Percentiles rank a stretch among this genome's conserved stretches.
Conservation (phyloP, 1,140 invertebrate species). For the Apocrypta bakeri region DNA sequence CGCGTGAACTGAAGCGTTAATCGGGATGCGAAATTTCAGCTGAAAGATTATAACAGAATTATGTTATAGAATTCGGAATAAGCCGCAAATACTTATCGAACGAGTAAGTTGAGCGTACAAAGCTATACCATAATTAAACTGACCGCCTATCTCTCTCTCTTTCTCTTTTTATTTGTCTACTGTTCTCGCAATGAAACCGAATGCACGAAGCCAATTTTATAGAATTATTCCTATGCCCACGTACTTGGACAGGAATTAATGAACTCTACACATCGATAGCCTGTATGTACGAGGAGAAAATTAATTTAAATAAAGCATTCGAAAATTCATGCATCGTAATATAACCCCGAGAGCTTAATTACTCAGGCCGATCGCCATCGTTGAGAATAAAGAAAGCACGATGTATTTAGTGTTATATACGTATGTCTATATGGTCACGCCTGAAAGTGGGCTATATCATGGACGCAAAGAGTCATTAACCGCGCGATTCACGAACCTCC, state of each 20-base stretch:
- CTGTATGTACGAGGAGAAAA: background rate
- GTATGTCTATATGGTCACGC: too few relatives aligned
- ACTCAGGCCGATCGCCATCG: background rate
- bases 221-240: background rate
- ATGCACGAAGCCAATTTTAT: background rate
- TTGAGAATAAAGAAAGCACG: background rate
- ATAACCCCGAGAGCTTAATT: background rate
- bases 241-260: background rate
- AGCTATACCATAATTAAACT: background rate
- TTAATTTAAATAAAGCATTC: background rate
- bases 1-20: background rate
- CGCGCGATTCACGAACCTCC: too few relatives aligned
- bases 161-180: background rate
- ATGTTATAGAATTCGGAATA: background rate
- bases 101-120: background rate
- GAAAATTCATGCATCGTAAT: background rate
- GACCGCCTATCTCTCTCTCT: background rate
- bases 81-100: background rate
- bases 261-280: background rate
- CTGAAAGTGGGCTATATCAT: too few relatives aligned
- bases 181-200: background rate
- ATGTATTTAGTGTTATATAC: too few relatives aligned
- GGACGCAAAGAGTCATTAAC: background rate
- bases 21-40: too few relatives aligned
- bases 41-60: too few relatives aligned